Evolutionary conservation across 2,888 invertebrate species (phyloP).

Genomic region (Eulithis testata): DNA sequence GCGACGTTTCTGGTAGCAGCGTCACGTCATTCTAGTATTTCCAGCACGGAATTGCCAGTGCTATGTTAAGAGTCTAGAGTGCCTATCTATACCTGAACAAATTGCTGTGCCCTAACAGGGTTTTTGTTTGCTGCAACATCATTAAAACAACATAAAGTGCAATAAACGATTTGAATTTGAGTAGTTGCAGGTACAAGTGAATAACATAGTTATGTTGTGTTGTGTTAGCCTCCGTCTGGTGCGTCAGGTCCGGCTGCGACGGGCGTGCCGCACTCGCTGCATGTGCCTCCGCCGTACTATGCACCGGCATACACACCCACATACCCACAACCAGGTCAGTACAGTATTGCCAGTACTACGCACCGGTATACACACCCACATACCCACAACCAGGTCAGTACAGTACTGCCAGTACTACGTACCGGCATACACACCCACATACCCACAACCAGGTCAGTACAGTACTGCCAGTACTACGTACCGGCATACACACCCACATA

Average conservation of each 20-base stretch:
- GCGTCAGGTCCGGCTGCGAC: constrained; percentile 38
- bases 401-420: constrained; percentile 47
- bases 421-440: constrained; percentile 56
- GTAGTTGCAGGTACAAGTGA: too few species aligned
- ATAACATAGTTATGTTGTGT: neutral
- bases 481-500: constrained; percentile 59
- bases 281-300: constrained; percentile 82
- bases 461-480: constrained; percentile 47
- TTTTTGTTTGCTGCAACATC: too few species aligned
- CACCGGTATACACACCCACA: constrained; percentile 56
- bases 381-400: constrained; percentile 47
- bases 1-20: too few species aligned
- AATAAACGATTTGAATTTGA: too few species aligned
- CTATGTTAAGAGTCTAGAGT: too few species aligned
- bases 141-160: too few species aligned
- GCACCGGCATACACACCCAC: constrained; percentile 55
- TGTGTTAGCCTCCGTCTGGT: neutral
- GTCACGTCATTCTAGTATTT: too few species aligned
- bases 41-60: too few species aligned
- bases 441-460: constrained; percentile 43
- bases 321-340: constrained; percentile 48
- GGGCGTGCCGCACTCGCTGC: constrained; percentile 69
- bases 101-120: too few species aligned
- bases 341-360: constrained; percentile 44
- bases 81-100: too few species aligned